Base-by-base conservation (phyloP, 2,888 invertebrate species). In the Noctua pronuba region DNA sequence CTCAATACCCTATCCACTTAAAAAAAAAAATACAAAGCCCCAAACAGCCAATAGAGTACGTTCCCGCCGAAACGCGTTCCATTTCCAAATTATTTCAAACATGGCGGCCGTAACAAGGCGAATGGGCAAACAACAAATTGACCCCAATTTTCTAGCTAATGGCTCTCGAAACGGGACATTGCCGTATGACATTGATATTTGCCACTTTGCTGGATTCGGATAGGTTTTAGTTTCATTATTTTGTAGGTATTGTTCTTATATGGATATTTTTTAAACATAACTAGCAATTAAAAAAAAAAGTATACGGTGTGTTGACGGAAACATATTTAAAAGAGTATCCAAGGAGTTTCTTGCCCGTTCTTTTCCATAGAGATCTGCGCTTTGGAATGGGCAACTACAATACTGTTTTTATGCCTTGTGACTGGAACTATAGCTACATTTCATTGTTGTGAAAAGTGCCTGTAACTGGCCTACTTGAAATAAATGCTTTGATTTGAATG, bases 41-140 rank as follows among this genome's bases (percentile, higher is more conserved):
- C 81, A 67, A 86, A 73, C 79, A 73, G 66, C 87, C 85, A 86
- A 82, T 77, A 55, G 79, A 75, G 68, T 67, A 67, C 73, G 79
- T 80, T 87, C 88, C 86, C 87, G 82, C 86, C 85, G 81, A 84
- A 88, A 85, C 82, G 88, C 85, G 88, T 87, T 90, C 90, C 89
- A 90, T 89, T 90, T 89, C 88, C 89, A 85, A 89, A 89, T 89
- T 86, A 88, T 90, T 89, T 89, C 89, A 88, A 88, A 89, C 86
- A 89, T 89, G 88, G 88, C 88, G 60, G 87, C 80, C 77, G 82
- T 84, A 89, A 89, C 90, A 86, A 89, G 89, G 79, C 88, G 86
- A 88, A 88, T 88, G 86, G 91, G 88, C 91, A 91, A 91, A 91
- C 91, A 91, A 86, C 92, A 92, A 78, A 91, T 92, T 92, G 91